Evolutionary conservation across 2,113 vertebrate genomes (phyloP).

Genomic region (Platysteira castanea): DNA sequence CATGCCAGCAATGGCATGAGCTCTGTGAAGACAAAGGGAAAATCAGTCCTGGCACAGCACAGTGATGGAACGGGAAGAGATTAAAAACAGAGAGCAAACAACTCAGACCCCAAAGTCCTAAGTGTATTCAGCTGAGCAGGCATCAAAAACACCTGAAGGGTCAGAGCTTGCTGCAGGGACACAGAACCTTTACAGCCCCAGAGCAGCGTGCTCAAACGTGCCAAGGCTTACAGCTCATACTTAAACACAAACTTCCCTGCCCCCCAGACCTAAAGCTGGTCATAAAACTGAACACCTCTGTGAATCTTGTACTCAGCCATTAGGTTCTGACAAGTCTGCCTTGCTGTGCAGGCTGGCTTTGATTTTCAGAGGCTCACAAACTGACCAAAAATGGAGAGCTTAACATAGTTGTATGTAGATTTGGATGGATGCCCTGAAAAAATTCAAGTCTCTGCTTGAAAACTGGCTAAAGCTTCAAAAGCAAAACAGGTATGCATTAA

Average conservation of each 20-base stretch:
- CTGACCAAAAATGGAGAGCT: background rate
- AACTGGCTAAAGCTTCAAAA: conserved; percentile 1
- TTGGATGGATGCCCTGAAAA: background rate
- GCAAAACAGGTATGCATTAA: background rate
- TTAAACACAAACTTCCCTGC: background rate
- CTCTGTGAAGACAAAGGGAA: background rate
- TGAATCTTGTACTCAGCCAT: background rate
- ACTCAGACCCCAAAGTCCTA: background rate
- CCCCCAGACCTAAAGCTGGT: background rate
- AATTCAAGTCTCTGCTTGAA: conserved; percentile 29
- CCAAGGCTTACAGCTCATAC: background rate
- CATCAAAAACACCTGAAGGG: background rate
- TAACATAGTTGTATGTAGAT: background rate
- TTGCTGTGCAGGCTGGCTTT: background rate
- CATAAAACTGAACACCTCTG: background rate
- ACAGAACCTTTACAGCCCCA: background rate
- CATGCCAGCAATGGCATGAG: background rate
- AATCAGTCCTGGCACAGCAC: background rate
- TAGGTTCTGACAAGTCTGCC: background rate
- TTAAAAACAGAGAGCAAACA: background rate
- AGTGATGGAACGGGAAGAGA: background rate
- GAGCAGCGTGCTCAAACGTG: fast-evolving
- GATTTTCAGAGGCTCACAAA: background rate
- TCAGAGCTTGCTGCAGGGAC: background rate
- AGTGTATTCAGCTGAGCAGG: background rate